phyloP scores from a whole-genome alignment of 2,113 vertebrate genomes.

The Chrysemys picta region DNA sequence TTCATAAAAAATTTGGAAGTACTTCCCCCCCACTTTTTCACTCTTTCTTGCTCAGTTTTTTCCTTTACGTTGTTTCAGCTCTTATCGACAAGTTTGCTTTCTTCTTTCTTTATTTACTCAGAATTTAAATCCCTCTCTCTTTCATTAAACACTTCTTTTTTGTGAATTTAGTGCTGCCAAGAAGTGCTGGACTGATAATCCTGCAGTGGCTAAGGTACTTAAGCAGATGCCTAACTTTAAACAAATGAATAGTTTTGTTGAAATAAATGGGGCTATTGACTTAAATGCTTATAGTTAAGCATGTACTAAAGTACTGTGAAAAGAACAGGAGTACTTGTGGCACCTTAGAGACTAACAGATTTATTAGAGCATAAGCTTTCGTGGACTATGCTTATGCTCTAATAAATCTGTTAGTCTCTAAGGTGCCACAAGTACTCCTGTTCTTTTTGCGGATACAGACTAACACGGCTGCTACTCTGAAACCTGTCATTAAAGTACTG shows the following conservation, averaged over 20 bases:
- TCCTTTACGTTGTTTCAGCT: constrained; percentile 3
- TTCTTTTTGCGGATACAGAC: no score
- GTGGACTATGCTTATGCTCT: no score
- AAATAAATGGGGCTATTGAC: not conserved
- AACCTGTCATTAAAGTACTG: not conserved
- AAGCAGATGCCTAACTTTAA: not conserved
- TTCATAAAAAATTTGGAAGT: constrained; percentile 62
- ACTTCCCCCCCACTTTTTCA: constrained; percentile 33
- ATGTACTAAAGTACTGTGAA: not conserved
- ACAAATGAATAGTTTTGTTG: not conserved
- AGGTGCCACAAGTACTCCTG: no score
- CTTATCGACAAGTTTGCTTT: constrained; percentile 13
- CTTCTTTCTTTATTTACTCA: not conserved
- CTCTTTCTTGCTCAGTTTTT: constrained; percentile 44
- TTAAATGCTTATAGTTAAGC: not conserved
- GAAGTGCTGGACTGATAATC: not conserved
- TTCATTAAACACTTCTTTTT: not conserved
- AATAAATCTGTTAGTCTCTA: no score
- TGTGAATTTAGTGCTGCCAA: not conserved
- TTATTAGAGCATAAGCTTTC: no score
- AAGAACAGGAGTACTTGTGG: no score
- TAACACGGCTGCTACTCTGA: no score
- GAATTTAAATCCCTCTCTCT: not conserved
- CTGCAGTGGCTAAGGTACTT: not conserved
- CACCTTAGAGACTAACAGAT: no score